These are phyloP conservation scores for Meda fulgida DNA, from an alignment of 2,797 vertebrate genomes.

Conservation along the genomic window DNA sequence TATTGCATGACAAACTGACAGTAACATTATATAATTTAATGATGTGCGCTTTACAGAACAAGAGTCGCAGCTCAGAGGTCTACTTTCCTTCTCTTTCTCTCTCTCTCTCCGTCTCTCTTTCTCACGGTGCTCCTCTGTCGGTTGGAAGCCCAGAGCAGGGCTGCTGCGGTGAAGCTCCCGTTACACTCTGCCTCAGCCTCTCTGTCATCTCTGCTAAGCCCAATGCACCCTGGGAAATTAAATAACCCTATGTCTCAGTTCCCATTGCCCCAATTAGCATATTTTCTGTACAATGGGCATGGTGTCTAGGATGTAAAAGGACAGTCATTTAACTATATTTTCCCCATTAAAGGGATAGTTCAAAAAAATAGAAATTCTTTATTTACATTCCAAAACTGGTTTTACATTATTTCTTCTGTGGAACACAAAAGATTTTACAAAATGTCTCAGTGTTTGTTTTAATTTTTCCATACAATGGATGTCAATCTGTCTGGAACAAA, in stretches of 20 bases:
- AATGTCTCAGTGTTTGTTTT: neutral
- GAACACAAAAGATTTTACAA: neutral
- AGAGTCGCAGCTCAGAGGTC: conserved; percentile 44
- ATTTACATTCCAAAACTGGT: neutral
- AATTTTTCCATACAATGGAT: neutral
- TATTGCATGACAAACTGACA: conserved; percentile 45
- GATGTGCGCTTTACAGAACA: conserved; percentile 45
- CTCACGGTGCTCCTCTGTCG: conserved; percentile 54
- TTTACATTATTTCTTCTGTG: neutral
- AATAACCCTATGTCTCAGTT: conserved; percentile 79
- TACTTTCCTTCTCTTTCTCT: conserved; percentile 51
- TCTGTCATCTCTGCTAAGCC: conserved; percentile 71
- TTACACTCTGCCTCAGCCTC: conserved; percentile 59
- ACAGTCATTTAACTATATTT: conserved; percentile 73
- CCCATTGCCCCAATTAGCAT: conserved; percentile 81
- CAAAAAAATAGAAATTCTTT: neutral
- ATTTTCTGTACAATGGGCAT: conserved; percentile 77
- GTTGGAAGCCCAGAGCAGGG: conserved; percentile 48
- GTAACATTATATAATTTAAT: conserved; percentile 51
- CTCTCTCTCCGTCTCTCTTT: conserved; percentile 53
- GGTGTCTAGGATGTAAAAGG: conserved; percentile 76
- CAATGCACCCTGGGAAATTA: conserved; percentile 79
- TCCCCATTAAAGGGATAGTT: neutral
- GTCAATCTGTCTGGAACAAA: neutral
- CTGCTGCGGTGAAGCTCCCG: conserved; percentile 51